Evolutionary conservation across 2,888 invertebrate genomes (phyloP).

Genomic region (Erebia epiphron): DNA sequence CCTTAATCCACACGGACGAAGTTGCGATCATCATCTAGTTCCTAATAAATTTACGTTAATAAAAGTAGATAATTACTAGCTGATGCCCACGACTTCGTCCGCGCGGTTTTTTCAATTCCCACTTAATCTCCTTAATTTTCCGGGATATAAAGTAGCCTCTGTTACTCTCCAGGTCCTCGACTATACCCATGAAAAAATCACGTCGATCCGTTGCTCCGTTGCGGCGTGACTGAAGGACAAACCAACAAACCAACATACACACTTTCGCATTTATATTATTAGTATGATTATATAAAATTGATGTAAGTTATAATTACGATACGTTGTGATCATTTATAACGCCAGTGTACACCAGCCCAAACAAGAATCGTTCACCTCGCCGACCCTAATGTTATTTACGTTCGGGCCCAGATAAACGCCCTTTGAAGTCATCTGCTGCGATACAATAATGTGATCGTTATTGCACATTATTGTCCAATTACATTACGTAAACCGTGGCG

Average conservation of each 20-base stretch:
- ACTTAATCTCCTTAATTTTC: no score
- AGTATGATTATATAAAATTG: background rate
- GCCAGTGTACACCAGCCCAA: slow-evolving; percentile 25
- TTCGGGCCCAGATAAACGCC: slow-evolving; percentile 37
- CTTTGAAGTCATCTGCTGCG: slow-evolving; percentile 41
- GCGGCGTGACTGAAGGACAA: background rate
- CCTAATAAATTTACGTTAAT: no score
- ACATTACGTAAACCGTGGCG: slow-evolving; percentile 27
- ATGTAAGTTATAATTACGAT: background rate
- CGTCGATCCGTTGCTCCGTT: background rate
- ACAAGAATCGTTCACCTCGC: slow-evolving; percentile 39
- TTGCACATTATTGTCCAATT: slow-evolving; percentile 47
- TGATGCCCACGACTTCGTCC: no score
- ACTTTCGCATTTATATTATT: background rate
- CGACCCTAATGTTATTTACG: slow-evolving; percentile 42
- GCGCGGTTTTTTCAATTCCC: no score
- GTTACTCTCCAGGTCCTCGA: no score
- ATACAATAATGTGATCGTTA: slow-evolving; percentile 33
- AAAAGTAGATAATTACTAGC: no score
- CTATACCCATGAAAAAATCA: no score
- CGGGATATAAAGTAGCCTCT: no score
- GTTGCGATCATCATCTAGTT: no score
- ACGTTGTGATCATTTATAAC: background rate
- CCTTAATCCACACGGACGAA: no score
- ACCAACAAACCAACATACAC: no score